Base-by-base conservation (phyloP, 2,888 invertebrate species). In the Acleris cristana region DNA sequence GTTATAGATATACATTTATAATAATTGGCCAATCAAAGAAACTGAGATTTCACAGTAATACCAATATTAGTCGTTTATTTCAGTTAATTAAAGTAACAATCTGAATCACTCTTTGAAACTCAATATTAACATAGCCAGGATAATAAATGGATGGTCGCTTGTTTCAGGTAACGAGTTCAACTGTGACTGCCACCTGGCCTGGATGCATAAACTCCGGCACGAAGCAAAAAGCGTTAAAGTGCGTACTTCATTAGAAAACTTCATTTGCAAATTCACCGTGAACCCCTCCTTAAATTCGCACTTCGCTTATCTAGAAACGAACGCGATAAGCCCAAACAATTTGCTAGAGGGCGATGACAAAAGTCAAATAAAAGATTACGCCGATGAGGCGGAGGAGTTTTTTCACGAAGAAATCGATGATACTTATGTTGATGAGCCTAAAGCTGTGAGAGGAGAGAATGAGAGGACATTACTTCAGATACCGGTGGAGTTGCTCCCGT, bases 101-200 rank as follows among this genome's bases (percentile, higher is more conserved):
- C 40, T 40, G 44, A 53, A 23, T 16, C 51, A 53, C 23, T 51
- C 10, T 60, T 53, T n/a, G 44, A 44, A 61, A 26, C 18, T n/a
- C 30, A 55, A 55, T 63, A 55, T 26, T 55, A 48, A 16, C 51
- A 2, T 34, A 16, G 14, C 21, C 21, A 51, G 51, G 40, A 61
- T 53, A 49, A 52, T 64, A 53, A 70, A 57, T 44, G 44, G 51
- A 16, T 12, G 51, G 26, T 78, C 76, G 70, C 83, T 90, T 88
- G 87, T 94, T 94, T 63, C 95, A 97, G 97, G 96, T 79, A 97
- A 97, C 90, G 95, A 95, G 79, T 95, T 97, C 87, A 93, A 95
- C 82, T 97, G 97, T 90, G 96, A 97, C 90, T 97, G 97, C 84
- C 96, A 96, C 76, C 93, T 97, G 79, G 94, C 95, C 69, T 97